Evolutionary conservation across 2,113 vertebrate species (phyloP).

Genomic region (Terrapene triunguis): DNA sequence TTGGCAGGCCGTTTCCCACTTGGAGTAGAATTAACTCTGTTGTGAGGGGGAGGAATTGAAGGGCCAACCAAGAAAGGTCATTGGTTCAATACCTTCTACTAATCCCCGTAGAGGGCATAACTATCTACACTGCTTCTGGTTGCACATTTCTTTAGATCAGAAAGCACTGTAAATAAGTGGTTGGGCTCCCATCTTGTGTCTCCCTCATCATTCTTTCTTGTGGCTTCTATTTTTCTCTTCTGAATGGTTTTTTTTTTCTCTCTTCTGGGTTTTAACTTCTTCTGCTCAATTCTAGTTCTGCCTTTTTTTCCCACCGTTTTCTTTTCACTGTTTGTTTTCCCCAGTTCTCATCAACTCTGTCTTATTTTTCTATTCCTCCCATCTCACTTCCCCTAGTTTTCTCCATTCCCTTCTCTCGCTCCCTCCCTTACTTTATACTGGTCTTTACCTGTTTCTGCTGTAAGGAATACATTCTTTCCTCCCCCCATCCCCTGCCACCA

Average conservation of each 20-base stretch:
- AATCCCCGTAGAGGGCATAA: neutral
- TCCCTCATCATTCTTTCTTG: rapidly evolving
- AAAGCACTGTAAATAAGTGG: neutral
- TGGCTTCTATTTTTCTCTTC: neutral
- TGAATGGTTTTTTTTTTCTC: no score
- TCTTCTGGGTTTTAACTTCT: no score
- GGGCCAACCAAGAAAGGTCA: neutral
- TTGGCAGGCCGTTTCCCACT: neutral
- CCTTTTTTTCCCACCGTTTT: no score
- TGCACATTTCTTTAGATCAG: neutral
- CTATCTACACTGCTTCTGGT: neutral
- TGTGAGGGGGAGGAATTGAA: neutral
- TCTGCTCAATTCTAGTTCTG: neutral
- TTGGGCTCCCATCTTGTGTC: neutral
- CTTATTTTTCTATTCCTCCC: neutral
- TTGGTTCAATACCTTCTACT: neutral
- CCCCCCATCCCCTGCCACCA: neutral
- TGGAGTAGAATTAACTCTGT: neutral
- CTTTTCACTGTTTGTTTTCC: neutral
- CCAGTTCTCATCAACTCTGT: neutral
- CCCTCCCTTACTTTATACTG: neutral
- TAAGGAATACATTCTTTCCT: neutral
- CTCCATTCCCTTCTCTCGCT: neutral
- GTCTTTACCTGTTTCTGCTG: neutral
- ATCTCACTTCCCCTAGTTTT: neutral